Evolutionary conservation across 1,140 invertebrate genomes (phyloP), one percentile per base, ranked within the genome.

Genomic region (Nomia melanderi): DNA sequence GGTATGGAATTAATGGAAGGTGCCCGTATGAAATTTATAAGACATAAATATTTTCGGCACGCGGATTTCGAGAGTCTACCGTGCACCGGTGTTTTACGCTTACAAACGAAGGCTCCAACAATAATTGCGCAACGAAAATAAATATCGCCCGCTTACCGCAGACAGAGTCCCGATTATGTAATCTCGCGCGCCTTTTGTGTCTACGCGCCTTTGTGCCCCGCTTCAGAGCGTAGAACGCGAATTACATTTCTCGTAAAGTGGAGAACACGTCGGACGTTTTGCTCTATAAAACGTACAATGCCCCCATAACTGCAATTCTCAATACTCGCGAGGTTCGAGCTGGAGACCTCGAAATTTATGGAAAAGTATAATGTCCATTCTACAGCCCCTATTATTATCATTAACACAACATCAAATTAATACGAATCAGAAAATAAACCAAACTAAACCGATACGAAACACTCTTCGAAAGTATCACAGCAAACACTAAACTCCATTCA

Each of bases 111-210:
- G 39, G 47, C 47, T 71, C 47, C 7, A 50, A 54, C 29, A 60
- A 57, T 71, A 71, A 71, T 71, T 71, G 69, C 33, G 17, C 69
- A 47, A 71, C 33, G 69, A 71, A 71, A 71, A 47, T 73, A 73
- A 73, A 73, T 73, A 64, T 64, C 31, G 25, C 33, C 2, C 11
- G 59, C 17, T 47, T 29, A 31, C 44, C 36, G 25, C 44, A 25
- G 33, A 64, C 70, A 63, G 36, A 73, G 70, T 59, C 39, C 17
- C 29, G 69, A 62, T 62, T 62, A 71, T 41, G n/a, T 25, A 31
- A 29, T 53, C 41, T 41, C 53, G 50, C 20, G 17, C 41, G 17
- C 33, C 39, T 50, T 0, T 63, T 72, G 57, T 63, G 59, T 39
- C 44, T 64, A 54, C n/a, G 44, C 20, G 39, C 59, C n/a, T 73